phyloP scores from a whole-genome alignment of 2,113 vertebrate species.

The Hoplias malabaricus region DNA sequence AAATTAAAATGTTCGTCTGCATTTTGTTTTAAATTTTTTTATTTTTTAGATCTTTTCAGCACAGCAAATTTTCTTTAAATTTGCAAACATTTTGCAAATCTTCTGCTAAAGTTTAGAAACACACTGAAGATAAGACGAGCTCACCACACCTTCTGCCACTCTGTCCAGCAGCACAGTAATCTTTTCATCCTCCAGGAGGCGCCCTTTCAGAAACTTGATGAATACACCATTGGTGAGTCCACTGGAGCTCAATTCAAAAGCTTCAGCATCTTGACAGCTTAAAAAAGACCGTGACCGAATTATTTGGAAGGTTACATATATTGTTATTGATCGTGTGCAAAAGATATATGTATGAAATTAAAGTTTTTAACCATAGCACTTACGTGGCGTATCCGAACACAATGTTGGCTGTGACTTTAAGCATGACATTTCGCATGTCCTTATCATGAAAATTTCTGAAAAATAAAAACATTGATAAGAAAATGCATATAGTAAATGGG shows the following conservation, averaged over 20 bases:
- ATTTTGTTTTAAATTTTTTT: neutral
- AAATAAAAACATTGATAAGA: too few species aligned
- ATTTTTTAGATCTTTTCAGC: neutral
- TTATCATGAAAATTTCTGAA: slow-evolving; percentile 91
- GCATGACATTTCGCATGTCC: slow-evolving; percentile 81
- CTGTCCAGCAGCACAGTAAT: slow-evolving; percentile 92
- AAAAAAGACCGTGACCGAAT: neutral
- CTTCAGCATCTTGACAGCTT: slow-evolving; percentile 96
- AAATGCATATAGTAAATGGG: too few species aligned
- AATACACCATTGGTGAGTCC: slow-evolving; percentile 93
- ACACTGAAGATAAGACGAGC: too few species aligned
- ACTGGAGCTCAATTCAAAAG: slow-evolving; percentile 92
- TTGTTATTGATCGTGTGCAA: too few species aligned
- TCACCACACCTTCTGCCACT: slow-evolving; percentile 87
- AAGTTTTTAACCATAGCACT: slow-evolving; percentile 55
- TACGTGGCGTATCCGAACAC: slow-evolving; percentile 98
- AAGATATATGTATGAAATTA: neutral
- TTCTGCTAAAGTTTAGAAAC: neutral
- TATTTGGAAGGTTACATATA: neutral
- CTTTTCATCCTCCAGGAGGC: slow-evolving; percentile 90
- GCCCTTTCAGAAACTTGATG: slow-evolving; percentile 93
- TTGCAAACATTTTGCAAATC: neutral
- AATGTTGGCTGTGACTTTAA: slow-evolving; percentile 94
- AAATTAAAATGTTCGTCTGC: too few species aligned
- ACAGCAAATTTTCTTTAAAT: too few species aligned